These are phyloP conservation scores for Noctua janthina DNA, from an alignment of 2,888 invertebrate genomes.

Conservation along the genomic window DNA sequence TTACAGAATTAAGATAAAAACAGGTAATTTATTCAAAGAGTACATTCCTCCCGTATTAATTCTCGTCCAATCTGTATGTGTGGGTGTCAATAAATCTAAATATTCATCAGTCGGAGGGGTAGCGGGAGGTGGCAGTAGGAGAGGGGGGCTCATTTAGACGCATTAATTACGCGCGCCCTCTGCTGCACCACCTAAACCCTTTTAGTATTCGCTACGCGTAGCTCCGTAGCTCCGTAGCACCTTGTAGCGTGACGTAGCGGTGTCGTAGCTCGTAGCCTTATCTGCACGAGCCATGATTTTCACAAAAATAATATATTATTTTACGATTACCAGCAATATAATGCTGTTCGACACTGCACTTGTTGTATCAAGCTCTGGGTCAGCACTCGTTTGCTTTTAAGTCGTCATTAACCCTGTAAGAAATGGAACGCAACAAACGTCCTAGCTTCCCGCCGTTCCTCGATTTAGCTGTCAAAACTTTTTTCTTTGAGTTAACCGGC, in stretches of 20 bases:
- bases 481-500: no score
- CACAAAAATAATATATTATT: not conserved
- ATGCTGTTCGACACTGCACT: not conserved
- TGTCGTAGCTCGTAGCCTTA: conserved; percentile 40
- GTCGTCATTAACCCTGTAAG: not conserved
- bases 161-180: conserved; percentile 71
- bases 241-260: conserved; percentile 24
- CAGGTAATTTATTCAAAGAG: conserved; percentile 76
- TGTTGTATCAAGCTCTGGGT: not conserved
- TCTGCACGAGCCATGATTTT: not conserved
- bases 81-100: conserved; percentile 79
- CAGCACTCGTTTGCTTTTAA: not conserved
- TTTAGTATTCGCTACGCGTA: conserved; percentile 70
- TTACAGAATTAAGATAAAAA: conserved; percentile 71
- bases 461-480: no score
- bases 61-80: conserved; percentile 69
- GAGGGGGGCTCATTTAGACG: conserved; percentile 66
- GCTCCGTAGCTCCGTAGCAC: conserved; percentile 45
- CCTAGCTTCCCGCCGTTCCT: no score
- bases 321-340: not conserved
- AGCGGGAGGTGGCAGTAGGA: conserved; percentile 33
- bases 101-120: conserved; percentile 74
- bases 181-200: conserved; percentile 60
- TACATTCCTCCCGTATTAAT: conserved; percentile 70
- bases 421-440: no score